These are phyloP conservation scores for Rhyacophila evoluta DNA, from an alignment of 2,888 invertebrate genomes.

Conservation along the genomic window DNA sequence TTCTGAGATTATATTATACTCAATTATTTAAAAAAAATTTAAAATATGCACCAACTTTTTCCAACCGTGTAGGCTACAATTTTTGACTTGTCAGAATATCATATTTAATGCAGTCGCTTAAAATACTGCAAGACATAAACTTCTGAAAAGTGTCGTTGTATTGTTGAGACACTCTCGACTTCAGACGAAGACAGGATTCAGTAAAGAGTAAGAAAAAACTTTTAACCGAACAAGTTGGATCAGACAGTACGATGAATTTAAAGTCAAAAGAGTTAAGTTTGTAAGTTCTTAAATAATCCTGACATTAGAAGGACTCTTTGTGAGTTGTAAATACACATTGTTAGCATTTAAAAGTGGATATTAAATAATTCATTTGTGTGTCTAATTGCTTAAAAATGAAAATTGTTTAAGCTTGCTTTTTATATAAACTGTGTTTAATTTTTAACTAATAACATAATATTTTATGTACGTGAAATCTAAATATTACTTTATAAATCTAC, in stretches of 20 bases:
- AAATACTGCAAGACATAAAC: background rate
- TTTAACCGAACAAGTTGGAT: constrained; percentile 13
- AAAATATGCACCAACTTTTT: too few relatives aligned
- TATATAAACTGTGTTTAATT: too few relatives aligned
- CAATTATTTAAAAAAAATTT: too few relatives aligned
- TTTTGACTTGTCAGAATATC: too few relatives aligned
- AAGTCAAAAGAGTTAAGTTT: background rate
- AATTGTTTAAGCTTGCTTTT: too few relatives aligned
- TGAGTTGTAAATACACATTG: background rate
- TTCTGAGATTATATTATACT: too few relatives aligned
- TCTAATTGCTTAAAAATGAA: too few relatives aligned
- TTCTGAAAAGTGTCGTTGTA: background rate
- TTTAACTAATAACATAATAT: too few relatives aligned
- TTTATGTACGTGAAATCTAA: too few relatives aligned
- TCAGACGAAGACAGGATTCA: background rate
- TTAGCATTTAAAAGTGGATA: background rate
- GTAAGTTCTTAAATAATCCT: background rate
- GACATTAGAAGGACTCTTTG: background rate
- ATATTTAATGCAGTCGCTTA: background rate
- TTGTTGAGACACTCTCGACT: background rate
- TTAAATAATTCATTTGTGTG: background rate
- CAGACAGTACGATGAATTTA: constrained; percentile 14
- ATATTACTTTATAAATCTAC: too few relatives aligned
- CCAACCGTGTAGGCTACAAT: too few relatives aligned
- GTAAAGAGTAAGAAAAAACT: background rate